Evolutionary conservation across 2,797 vertebrate genomes (phyloP), one percentile per base, ranked within the genome.

Genomic region (Diceros bicornis): DNA sequence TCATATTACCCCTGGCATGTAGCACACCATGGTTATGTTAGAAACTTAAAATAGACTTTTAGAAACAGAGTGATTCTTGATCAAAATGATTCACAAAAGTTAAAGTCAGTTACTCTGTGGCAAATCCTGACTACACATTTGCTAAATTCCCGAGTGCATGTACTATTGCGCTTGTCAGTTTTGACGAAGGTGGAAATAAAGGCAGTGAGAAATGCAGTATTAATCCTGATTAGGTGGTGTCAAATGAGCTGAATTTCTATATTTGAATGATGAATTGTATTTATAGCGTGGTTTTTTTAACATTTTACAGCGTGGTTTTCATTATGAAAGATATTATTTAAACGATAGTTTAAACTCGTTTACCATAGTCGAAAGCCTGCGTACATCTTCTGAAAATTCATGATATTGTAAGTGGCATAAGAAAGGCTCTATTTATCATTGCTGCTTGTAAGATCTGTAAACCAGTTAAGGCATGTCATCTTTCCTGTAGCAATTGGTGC

Each of bases 101-200:
- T 94, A 91, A 62, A 93, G 68, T 29, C 47, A 75, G 7, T 89
- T 94, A 68, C 17, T 37, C 7, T 85, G 32, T 79, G 52, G 44
- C 52, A 83, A 88, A 91, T 68, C 57, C 57, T 64, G 4, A 77
- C 21, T 50, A 55, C 11, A 66, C 7, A 12, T 93, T 91, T 94
- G 29, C 55, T 77, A 32, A 94, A 61, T 71, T 18, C 59, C 82
- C 71, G 13, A 66, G 1, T 81, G 7, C 20, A 50, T 50, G 10
- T 47, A 47, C 34, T 50, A 9, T 79, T 75, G 32, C 25, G 50
- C 29, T 20, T 84, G 25, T 61, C 14, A 14, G 41, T 88, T 96
- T 95, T 96, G 64, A 85, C 44, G 88, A 21, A 75, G 50, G 21
- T 77, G 10, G 77, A 92, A 85, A 81, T 94, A 95, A 87, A 95